Conservation (phyloP, 1,140 invertebrate species). For the Zaprionus ghesquierei region DNA sequence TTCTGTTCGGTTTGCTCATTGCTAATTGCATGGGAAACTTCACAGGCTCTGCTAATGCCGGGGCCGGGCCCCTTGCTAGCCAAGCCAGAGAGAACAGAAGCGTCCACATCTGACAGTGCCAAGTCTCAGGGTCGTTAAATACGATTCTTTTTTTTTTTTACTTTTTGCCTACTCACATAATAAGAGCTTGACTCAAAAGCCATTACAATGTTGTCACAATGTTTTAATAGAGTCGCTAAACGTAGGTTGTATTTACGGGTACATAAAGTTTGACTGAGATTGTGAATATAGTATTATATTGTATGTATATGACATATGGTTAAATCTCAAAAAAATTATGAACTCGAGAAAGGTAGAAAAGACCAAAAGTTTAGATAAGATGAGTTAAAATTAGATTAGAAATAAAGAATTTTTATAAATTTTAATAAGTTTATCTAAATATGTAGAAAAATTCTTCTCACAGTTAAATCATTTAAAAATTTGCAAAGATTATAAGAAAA, state of each 20-base stretch:
- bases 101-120: not conserved
- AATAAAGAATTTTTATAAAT: too few relatives aligned
- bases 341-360: too few relatives aligned
- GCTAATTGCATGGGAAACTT: constrained; percentile 74
- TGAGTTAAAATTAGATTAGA: too few relatives aligned
- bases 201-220: constrained; percentile 28
- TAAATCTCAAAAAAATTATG: too few relatives aligned
- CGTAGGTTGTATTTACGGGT: not conserved
- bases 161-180: constrained; percentile 28
- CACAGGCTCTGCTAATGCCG: constrained; percentile 31
- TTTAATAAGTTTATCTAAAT: too few relatives aligned
- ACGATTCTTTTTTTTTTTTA: constrained; percentile 5
- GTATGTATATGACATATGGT: not conserved
- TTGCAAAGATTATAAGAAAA: not conserved
- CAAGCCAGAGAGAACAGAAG: not conserved
- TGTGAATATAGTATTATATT: not conserved
- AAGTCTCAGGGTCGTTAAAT: constrained; percentile 48
- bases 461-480: not conserved
- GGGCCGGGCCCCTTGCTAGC: not conserved
- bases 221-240: constrained; percentile 1
- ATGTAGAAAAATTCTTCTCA: too few relatives aligned
- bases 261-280: not conserved
- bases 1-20: constrained; percentile 29
- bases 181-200: constrained; percentile 37
- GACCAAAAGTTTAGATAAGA: too few relatives aligned